Conservation (phyloP, 2,888 invertebrate genomes). For the Oxyteleia sp. region DNA sequence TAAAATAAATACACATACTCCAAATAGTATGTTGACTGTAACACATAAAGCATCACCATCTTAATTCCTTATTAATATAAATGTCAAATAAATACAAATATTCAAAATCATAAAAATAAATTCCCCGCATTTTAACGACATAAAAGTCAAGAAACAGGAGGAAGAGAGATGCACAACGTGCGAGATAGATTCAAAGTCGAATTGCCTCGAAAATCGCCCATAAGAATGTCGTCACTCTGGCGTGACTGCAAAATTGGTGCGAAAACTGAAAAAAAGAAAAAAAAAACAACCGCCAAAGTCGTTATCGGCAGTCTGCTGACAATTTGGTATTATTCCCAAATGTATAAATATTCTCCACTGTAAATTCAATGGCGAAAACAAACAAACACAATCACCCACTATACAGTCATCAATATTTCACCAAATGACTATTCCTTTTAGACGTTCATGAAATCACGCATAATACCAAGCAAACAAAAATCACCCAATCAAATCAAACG, state of each 20-base stretch:
- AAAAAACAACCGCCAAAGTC: too few relatives aligned
- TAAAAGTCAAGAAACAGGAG: too few relatives aligned
- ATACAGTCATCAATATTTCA: slow-evolving; percentile 30
- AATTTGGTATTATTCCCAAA: slow-evolving; percentile 59
- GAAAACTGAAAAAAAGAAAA: slow-evolving; percentile 52
- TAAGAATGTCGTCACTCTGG: slow-evolving; percentile 59
- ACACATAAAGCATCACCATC: too few relatives aligned
- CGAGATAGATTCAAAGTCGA: slow-evolving; percentile 60
- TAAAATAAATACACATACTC: too few relatives aligned
- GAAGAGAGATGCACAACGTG: slow-evolving; percentile 22
- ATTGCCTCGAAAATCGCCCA: slow-evolving; percentile 56
- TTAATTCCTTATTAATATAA: too few relatives aligned
- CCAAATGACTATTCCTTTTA: slow-evolving; percentile 8
- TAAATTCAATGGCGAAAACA: slow-evolving; percentile 43
- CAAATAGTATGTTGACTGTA: too few relatives aligned
- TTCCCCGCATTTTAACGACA: too few relatives aligned
- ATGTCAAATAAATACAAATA: too few relatives aligned
- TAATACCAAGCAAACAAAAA: too few relatives aligned
- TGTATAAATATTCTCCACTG: slow-evolving; percentile 43
- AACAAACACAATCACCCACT: slow-evolving; percentile 25
- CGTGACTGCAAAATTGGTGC: slow-evolving; percentile 55
- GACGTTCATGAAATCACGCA: too few relatives aligned
- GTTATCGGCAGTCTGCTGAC: slow-evolving; percentile 34
- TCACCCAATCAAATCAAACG: too few relatives aligned
- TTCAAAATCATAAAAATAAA: too few relatives aligned